Evolutionary conservation across 2,888 invertebrate species (phyloP), one percentile per base, ranked within the genome.

Genomic region (Hydrotaea cyrtoneurina): DNA sequence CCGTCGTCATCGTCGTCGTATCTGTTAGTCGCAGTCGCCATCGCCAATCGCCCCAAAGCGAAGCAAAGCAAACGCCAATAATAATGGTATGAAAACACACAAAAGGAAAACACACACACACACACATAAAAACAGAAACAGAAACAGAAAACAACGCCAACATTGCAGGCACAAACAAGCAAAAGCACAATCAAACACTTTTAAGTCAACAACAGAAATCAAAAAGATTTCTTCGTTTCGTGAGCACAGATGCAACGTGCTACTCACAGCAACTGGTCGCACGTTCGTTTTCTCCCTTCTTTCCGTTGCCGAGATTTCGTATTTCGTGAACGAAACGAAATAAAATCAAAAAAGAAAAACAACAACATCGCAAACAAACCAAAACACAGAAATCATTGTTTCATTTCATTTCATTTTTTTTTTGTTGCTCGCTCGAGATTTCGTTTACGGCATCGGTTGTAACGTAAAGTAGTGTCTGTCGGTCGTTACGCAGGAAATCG

Each of bases 201-300:
- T 50, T 79, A 85, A 85, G 85, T 85, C 85, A 82, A 78, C 82
- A 88, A 87, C 88, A 88, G 88, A 89, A 89, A 88, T 88, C 89
- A 89, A 89, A 89, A 89, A 89, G 88, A 88, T 86, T 87, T 86
- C 86, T 86, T 85, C 79, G 85, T 85, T 85, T 82, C 82, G 82
- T 86, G 87, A 88, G 86, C 88, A 88, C 89, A 89, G 89, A 89
- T 89, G 89, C 89, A 89, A 89, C 88, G 89, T 89, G 89, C 89
- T 88, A 87, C 87, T 88, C 88, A 85, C 87, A 89, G 88, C 89
- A 89, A 89, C 89, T 89, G 87, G 89, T 89, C 89, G 89, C 86
- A 85, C 86, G 85, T 86, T 85, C 86, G 80, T 85, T 59, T 76
- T 85, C 82, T 82, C 77, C 78, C 78, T 85, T 71, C 66, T 46